Conservation (phyloP, 2,888 invertebrate species). For the Ommatoiulus sabulosus region DNA sequence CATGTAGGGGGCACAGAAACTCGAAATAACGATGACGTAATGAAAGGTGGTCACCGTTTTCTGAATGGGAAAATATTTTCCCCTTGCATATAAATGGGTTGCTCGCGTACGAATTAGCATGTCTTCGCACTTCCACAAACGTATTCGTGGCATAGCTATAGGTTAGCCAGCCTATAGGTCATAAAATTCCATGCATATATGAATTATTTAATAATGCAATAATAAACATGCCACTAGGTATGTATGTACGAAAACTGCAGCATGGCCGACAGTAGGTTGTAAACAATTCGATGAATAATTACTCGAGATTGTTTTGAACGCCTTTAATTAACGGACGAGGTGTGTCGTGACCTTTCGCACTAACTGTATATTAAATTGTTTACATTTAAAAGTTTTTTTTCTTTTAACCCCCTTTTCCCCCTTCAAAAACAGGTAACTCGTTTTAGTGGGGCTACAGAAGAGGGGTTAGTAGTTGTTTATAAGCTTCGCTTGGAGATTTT, state of each 20-base stretch:
- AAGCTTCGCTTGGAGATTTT: constrained; percentile 32
- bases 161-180: constrained; percentile 40
- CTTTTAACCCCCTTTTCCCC: not conserved
- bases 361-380: constrained; percentile 23
- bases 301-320: not conserved
- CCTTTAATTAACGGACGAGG: not conserved
- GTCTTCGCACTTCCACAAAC: constrained; percentile 3
- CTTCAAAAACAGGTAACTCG: constrained; percentile 41
- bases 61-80: not conserved
- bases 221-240: constrained; percentile 36
- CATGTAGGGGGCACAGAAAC: not conserved
- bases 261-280: constrained; percentile 34
- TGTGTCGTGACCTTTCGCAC: constrained; percentile 7
- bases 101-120: not conserved
- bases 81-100: not conserved
- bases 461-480: constrained; percentile 50
- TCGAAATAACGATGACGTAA: not conserved
- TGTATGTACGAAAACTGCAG: not conserved
- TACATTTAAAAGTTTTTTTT: constrained; percentile 13
- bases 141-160: not conserved
- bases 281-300: constrained; percentile 36
- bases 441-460: constrained; percentile 30
- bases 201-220: constrained; percentile 40
- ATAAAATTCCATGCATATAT: constrained; percentile 35
- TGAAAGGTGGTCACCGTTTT: not conserved